These are phyloP conservation scores for Tigriopus japonicus DNA, from an alignment of 1,140 invertebrate genomes.

Conservation along the genomic window DNA sequence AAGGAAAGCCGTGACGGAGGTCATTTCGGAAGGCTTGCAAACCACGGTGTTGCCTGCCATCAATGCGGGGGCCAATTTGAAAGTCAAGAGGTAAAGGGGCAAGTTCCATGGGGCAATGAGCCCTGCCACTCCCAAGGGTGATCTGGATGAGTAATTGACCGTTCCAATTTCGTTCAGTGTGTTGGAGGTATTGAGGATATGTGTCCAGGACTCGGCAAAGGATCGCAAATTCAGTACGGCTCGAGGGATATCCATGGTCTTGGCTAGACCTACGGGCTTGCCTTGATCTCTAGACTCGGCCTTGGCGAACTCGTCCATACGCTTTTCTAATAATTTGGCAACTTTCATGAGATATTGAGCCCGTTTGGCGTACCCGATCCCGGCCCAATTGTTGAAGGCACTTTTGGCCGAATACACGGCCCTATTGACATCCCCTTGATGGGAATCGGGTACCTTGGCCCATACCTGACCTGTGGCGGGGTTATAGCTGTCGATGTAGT, in stretches of 20 bases:
- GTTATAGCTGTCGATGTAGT: slow-evolving; percentile 19
- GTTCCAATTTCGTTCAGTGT: slow-evolving; percentile 23
- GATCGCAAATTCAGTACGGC: slow-evolving; percentile 35
- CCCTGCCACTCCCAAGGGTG: slow-evolving; percentile 36
- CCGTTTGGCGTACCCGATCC: slow-evolving; percentile 21
- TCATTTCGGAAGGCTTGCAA: slow-evolving; percentile 40
- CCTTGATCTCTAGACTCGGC: slow-evolving; percentile 38
- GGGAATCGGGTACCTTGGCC: slow-evolving; percentile 31
- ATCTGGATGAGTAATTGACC: slow-evolving; percentile 32
- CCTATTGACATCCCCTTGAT: slow-evolving; percentile 19
- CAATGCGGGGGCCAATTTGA: slow-evolving; percentile 38
- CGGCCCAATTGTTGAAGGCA: slow-evolving; percentile 25
- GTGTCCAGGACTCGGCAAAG: slow-evolving; percentile 30
- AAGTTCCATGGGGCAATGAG: slow-evolving; percentile 41
- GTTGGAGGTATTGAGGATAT: slow-evolving; percentile 15
- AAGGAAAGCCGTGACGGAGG: slow-evolving; percentile 35
- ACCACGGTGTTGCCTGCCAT: slow-evolving; percentile 38
- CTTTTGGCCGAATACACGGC: slow-evolving; percentile 25
- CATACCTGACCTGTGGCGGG: slow-evolving; percentile 32
- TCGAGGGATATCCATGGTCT: slow-evolving; percentile 35
- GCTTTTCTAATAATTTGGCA: slow-evolving; percentile 33
- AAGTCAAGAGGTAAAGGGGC: slow-evolving; percentile 37
- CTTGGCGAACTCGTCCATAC: slow-evolving; percentile 31
- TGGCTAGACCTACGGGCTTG: slow-evolving; percentile 34
- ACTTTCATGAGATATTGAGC: slow-evolving; percentile 26